A percentile compares a stretch with the other conserved stretches of the same genome.
These are phyloP conservation scores for Ctenosaura bakeri DNA, from an alignment of 2,797 vertebrate genomes.

Conservation along the genomic window DNA sequence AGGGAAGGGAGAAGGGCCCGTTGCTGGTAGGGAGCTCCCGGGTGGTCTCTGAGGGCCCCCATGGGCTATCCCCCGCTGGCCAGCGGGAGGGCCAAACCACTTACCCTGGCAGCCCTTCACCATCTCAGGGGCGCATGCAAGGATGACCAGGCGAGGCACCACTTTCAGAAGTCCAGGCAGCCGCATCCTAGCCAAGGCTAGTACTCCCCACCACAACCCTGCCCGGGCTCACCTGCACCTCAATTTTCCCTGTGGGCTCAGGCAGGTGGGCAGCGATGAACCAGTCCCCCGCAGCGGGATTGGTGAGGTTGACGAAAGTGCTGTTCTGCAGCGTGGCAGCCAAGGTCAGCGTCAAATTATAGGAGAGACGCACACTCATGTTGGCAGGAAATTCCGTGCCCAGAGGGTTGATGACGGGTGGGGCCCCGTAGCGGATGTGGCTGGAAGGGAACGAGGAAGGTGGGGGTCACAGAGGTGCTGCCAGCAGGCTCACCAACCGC, in stretches of 20 bases:
- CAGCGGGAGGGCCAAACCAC: background rate
- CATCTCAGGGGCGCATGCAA: background rate
- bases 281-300: conserved; percentile 91
- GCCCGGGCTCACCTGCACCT: conserved; percentile 88
- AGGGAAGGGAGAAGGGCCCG: background rate
- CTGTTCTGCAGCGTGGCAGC: conserved; percentile 74
- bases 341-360: conserved; percentile 82
- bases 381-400: conserved; percentile 84
- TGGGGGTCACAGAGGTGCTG: background rate
- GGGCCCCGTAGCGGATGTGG: conserved; percentile 90
- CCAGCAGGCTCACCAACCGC: too few relatives aligned
- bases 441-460: conserved; percentile 71
- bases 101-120: background rate
- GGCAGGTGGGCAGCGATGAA: conserved; percentile 93
- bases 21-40: background rate
- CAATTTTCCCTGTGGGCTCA: conserved; percentile 89
- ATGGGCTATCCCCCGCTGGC: background rate
- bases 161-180: too few relatives aligned
- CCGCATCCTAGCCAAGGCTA: background rate
- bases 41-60: too few relatives aligned
- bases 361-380: conserved; percentile 80
- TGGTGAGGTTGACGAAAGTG: conserved; percentile 87
- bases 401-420: conserved; percentile 91
- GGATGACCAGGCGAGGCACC: too few relatives aligned
- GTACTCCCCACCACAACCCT: rapidly evolving